phyloP scores from a whole-genome alignment of 2,113 vertebrate species.

The Misgurnus mizolepis region DNA sequence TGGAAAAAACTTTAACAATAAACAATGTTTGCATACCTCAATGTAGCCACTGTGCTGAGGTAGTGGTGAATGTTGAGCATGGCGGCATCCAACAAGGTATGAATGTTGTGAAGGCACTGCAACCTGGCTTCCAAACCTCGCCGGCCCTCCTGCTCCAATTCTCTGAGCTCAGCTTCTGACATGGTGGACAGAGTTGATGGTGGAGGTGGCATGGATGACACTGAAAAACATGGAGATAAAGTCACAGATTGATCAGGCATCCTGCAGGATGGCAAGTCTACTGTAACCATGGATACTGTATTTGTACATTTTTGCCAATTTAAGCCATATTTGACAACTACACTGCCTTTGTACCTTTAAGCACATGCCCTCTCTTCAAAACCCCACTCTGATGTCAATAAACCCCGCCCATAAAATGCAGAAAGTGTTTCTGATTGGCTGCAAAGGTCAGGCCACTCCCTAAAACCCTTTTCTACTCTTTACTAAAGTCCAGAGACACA shows the following conservation, averaged over 20 bases:
- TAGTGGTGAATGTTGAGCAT: conserved; percentile 98
- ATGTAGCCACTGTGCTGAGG: conserved; percentile 83
- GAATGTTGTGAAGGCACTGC: conserved; percentile 94
- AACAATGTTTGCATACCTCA: conserved; percentile 71
- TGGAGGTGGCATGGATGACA: conserved; percentile 90
- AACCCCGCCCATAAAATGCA: too few relatives aligned
- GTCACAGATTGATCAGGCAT: background rate
- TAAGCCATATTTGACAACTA: too few relatives aligned
- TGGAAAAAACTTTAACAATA: background rate
- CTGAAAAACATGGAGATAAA: conserved; percentile 61
- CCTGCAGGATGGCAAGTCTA: too few relatives aligned
- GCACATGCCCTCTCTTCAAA: too few relatives aligned
- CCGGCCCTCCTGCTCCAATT: conserved; percentile 89
- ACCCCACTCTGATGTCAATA: too few relatives aligned
- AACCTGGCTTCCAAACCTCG: conserved; percentile 88
- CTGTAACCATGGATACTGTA: too few relatives aligned
- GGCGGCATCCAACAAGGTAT: conserved; percentile 90
- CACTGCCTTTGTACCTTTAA: too few relatives aligned
- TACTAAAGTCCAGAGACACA: too few relatives aligned
- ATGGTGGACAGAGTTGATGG: conserved; percentile 86
- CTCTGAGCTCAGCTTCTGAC: conserved; percentile 86
- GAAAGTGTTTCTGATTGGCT: too few relatives aligned
- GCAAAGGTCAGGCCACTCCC: too few relatives aligned
- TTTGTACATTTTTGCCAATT: too few relatives aligned
- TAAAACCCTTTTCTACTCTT: too few relatives aligned